Evolutionary conservation across 2,888 invertebrate genomes (phyloP).

Genomic region (Drosophila pegasa): DNA sequence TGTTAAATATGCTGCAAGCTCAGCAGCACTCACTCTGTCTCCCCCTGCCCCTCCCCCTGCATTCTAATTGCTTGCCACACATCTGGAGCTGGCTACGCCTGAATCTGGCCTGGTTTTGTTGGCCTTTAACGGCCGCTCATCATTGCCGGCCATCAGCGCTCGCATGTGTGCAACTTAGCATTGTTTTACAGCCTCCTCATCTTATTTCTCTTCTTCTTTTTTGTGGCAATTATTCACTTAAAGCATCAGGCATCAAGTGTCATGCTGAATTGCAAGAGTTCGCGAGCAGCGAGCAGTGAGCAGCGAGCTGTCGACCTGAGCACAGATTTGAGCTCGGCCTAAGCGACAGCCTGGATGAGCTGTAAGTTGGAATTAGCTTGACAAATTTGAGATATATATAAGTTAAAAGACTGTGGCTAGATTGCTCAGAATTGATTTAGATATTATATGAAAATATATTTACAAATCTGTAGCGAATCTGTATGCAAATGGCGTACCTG

Average conservation of each 20-base stretch:
- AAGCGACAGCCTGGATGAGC: conserved; percentile 39
- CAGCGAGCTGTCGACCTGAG: conserved; percentile 25
- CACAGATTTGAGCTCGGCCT: conserved; percentile 18
- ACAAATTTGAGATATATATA: not conserved
- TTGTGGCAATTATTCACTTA: conserved; percentile 80
- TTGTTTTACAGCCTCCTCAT: conserved; percentile 34
- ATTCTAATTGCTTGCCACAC: conserved; percentile 45
- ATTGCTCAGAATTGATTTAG: too few relatives aligned
- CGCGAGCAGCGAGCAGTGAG: conserved; percentile 45
- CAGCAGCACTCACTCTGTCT: conserved; percentile 11
- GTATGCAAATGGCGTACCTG: too few relatives aligned
- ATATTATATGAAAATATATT: too few relatives aligned
- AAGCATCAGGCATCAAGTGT: conserved; percentile 74
- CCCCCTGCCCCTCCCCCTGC: conserved; percentile 32
- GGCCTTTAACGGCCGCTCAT: conserved; percentile 67
- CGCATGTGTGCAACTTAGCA: conserved; percentile 37
- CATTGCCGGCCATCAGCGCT: conserved; percentile 56
- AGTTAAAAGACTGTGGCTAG: too few relatives aligned
- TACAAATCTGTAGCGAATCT: too few relatives aligned
- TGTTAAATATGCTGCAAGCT: conserved; percentile 77
- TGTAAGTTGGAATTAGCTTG: not conserved
- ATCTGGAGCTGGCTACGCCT: conserved; percentile 35
- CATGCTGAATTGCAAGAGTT: conserved; percentile 76
- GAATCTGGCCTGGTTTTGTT: conserved; percentile 66
- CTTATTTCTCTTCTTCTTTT: conserved; percentile 49